Conservation (phyloP, 2,888 invertebrate genomes). For the Epistrophe grossulariae region DNA sequence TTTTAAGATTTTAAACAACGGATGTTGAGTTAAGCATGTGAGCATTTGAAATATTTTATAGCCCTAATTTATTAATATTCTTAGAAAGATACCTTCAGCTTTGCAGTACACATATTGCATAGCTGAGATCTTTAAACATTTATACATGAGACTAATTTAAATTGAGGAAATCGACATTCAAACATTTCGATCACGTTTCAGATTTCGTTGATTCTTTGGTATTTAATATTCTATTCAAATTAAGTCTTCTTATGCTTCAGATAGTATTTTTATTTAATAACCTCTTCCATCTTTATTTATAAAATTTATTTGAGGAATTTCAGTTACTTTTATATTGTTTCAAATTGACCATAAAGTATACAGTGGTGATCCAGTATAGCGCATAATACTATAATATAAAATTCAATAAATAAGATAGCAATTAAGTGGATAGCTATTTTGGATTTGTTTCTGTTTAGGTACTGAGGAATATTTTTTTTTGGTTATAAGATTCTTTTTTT, state of each 20-base stretch:
- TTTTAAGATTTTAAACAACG: not conserved
- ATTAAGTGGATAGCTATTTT: no score
- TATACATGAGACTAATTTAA: slow-evolving; percentile 4
- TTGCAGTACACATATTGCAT: not conserved
- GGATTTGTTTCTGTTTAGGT: no score
- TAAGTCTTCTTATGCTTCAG: not conserved
- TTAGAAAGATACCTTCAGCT: not conserved
- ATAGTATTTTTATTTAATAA: not conserved
- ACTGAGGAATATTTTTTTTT: no score
- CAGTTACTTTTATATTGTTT: no score
- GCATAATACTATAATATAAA: no score
- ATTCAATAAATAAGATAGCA: no score
- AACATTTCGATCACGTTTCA: slow-evolving; percentile 6
- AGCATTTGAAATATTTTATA: not conserved
- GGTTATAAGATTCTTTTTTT: no score
- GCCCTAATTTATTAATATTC: not conserved
- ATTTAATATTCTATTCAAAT: not conserved
- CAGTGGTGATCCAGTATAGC: no score
- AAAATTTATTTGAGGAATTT: no score
- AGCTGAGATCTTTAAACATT: not conserved
- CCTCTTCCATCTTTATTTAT: not conserved
- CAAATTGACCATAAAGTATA: no score
- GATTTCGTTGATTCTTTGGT: not conserved
- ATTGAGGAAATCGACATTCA: not conserved
- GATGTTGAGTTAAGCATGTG: not conserved